Evolutionary conservation across 2,113 vertebrate genomes (phyloP).

Genomic region (Passer montanus): DNA sequence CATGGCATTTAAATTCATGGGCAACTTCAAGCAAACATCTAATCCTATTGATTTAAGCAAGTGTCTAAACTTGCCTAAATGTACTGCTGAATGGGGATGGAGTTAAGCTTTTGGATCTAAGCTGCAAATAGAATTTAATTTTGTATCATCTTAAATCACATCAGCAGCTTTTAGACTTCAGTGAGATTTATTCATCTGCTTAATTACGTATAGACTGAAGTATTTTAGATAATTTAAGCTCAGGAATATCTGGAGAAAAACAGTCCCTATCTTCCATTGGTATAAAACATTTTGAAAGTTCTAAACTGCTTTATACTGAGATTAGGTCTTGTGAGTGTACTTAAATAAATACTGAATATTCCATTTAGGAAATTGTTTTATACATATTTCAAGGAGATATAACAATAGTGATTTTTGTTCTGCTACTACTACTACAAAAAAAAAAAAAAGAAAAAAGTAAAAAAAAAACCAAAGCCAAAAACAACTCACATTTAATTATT

Average conservation of each 20-base stretch:
- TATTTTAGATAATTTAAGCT: background rate
- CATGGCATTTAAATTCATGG: slow-evolving; percentile 17
- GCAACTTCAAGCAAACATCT: slow-evolving; percentile 32
- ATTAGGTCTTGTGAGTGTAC: background rate
- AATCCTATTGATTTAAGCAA: slow-evolving; percentile 44
- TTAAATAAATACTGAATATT: background rate
- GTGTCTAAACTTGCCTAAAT: slow-evolving; percentile 3
- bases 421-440: background rate
- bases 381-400: background rate
- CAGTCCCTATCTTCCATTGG: background rate
- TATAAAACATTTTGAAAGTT: background rate
- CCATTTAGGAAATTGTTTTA: background rate
- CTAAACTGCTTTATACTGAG: background rate
- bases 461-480: background rate
- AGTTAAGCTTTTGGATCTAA: slow-evolving; percentile 34
- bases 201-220: slow-evolving; percentile 14
- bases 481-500: background rate
- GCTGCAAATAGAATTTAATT: slow-evolving; percentile 39
- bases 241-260: slow-evolving; percentile 3
- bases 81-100: background rate
- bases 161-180: slow-evolving; percentile 39
- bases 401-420: background rate
- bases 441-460: too few relatives aligned
- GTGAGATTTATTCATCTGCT: slow-evolving; percentile 26
- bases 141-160: slow-evolving; percentile 29